These are phyloP conservation scores for Andrena cerasifolii DNA, from an alignment of 1,140 invertebrate species.

Conservation along the genomic window DNA sequence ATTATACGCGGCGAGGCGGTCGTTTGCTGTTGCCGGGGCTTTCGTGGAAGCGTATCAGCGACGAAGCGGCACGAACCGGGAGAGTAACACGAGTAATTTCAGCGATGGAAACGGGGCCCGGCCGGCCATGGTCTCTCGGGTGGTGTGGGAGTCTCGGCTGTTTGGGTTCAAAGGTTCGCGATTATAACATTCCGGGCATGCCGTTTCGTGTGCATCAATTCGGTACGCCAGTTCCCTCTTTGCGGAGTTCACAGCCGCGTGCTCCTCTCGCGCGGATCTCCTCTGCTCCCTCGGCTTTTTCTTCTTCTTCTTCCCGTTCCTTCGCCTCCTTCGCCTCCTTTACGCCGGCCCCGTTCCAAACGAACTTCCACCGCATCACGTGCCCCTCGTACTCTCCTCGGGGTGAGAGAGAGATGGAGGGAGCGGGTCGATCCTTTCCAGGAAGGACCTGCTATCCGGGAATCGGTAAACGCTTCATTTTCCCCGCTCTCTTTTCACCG, in stretches of 20 bases:
- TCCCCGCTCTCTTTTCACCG: constrained; percentile 58
- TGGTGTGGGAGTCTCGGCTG: constrained; percentile 79
- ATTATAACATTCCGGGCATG: constrained; percentile 82
- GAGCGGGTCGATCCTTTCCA: constrained; percentile 58
- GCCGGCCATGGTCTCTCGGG: constrained; percentile 65
- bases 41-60: constrained; percentile 70
- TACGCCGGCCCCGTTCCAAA: constrained; percentile 66
- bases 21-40: constrained; percentile 5
- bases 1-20: constrained; percentile 45
- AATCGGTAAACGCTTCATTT: constrained; percentile 66
- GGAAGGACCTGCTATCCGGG: constrained; percentile 59
- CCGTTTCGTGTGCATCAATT: constrained; percentile 82
- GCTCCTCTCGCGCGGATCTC: constrained; percentile 53
- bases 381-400: constrained; percentile 29
- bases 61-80: constrained; percentile 55
- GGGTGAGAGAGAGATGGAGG: constrained; percentile 28
- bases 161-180: constrained; percentile 81
- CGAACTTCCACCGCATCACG: constrained; percentile 62
- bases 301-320: constrained; percentile 36
- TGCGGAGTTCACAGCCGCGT: constrained; percentile 71
- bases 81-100: constrained; percentile 71
- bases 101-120: constrained; percentile 72
- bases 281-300: constrained; percentile 30
- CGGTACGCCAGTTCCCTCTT: constrained; percentile 81
- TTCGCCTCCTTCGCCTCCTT: constrained; percentile 43